These are phyloP conservation scores for Dasypogon diadema DNA, from an alignment of 2,888 invertebrate genomes.

Conservation along the genomic window DNA sequence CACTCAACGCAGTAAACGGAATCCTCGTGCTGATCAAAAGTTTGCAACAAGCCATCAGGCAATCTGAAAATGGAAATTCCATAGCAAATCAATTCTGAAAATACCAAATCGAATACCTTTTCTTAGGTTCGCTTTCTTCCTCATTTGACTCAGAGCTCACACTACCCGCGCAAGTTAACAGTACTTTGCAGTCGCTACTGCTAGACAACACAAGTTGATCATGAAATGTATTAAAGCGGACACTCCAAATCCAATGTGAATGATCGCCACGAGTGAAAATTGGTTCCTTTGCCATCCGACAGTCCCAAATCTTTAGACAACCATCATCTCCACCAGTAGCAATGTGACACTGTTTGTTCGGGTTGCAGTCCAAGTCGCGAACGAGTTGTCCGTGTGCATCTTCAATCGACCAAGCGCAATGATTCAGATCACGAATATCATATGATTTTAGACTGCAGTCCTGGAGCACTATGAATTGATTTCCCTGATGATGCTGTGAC, in stretches of 20 bases:
- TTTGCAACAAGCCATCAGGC: slow-evolving; percentile 89
- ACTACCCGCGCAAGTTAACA: slow-evolving; percentile 87
- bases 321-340: slow-evolving; percentile 97
- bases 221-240: slow-evolving; percentile 95
- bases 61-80: slow-evolving; percentile 54
- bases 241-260: slow-evolving; percentile 95
- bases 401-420: slow-evolving; percentile 84
- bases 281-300: slow-evolving; percentile 82
- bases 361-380: slow-evolving; percentile 95
- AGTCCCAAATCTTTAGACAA: slow-evolving; percentile 95
- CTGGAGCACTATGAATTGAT: slow-evolving; percentile 84
- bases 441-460: slow-evolving; percentile 89
- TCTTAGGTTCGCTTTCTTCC: slow-evolving; percentile 65
- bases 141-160: slow-evolving; percentile 83
- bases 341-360: slow-evolving; percentile 95
- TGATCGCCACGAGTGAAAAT: slow-evolving; percentile 86
- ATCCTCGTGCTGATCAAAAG: slow-evolving; percentile 97
- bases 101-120: slow-evolving; percentile 32
- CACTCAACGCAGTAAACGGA: slow-evolving; percentile 97
- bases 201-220: slow-evolving; percentile 95
- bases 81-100: neutral
- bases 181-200: slow-evolving; percentile 93
- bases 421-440: slow-evolving; percentile 84
- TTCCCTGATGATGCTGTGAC: slow-evolving; percentile 88
- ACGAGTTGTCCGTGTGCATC: slow-evolving; percentile 90